Percentiles rank a stretch among this genome's conserved stretches.
phyloP scores from a whole-genome alignment of 2,113 vertebrate genomes.

The Sinocyclocheilus maitianheensis region DNA sequence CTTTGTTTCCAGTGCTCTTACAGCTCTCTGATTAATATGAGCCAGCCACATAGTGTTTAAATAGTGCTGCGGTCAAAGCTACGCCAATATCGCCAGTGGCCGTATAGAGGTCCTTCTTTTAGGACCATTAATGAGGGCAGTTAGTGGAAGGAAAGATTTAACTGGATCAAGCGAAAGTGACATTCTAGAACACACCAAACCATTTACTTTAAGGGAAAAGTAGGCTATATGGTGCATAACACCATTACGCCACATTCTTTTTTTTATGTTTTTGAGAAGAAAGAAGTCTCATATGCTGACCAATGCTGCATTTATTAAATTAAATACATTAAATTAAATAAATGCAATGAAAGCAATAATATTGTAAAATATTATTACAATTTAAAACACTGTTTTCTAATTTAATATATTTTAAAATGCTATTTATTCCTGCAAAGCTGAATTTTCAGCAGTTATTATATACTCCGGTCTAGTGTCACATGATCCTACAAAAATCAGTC shows the following conservation, averaged over 20 bases:
- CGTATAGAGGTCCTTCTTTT: neutral
- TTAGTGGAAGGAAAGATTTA: slow-evolving; percentile 3
- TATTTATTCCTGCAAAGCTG: neutral
- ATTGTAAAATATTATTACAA: neutral
- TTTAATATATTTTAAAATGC: neutral
- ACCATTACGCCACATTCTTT: neutral
- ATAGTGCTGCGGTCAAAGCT: neutral
- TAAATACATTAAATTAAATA: neutral
- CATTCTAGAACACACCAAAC: slow-evolving; percentile 11
- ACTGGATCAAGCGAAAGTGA: neutral
- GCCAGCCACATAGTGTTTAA: neutral
- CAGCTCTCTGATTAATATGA: neutral
- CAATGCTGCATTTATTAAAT: neutral
- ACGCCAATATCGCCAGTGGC: neutral
- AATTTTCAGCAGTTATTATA: neutral
- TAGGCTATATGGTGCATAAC: neutral
- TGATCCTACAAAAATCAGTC: neutral
- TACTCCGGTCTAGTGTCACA: neutral
- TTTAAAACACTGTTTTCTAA: neutral
- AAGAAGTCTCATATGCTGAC: neutral
- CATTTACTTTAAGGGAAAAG: neutral
- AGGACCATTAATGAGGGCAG: neutral
- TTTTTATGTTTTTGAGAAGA: neutral
- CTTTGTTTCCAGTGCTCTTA: neutral
- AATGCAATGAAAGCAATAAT: neutral